Evolutionary conservation across 2,113 vertebrate genomes (phyloP).

Genomic region (Isichthys henryi): DNA sequence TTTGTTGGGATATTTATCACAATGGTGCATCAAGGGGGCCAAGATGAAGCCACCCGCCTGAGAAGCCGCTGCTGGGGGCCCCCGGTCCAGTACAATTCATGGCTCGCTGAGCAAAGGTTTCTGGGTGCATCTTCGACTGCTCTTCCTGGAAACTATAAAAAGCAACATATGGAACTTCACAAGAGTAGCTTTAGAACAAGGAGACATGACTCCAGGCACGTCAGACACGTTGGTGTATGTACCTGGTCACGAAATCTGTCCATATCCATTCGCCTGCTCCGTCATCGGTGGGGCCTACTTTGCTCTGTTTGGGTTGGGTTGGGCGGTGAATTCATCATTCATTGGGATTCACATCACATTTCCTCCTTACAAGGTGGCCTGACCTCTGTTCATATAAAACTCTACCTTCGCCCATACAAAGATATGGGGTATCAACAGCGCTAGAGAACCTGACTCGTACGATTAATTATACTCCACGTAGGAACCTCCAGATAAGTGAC

Average conservation of each 20-base stretch:
- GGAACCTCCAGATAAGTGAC: not conserved
- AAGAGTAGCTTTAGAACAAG: not conserved
- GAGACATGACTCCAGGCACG: not conserved
- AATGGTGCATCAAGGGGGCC: not conserved
- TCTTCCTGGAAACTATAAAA: not conserved
- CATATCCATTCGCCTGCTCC: not conserved
- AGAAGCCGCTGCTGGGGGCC: not conserved
- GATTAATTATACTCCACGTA: not conserved
- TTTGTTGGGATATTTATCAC: not conserved
- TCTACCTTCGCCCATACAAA: not conserved
- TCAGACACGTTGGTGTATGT: not conserved
- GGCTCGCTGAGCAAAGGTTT: not conserved
- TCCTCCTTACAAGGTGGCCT: not conserved
- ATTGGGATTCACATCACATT: not conserved
- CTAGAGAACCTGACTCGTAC: not conserved
- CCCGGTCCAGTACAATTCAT: too few species aligned
- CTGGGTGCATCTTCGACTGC: not conserved
- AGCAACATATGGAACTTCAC: not conserved
- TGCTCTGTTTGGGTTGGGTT: not conserved
- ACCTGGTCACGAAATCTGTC: not conserved
- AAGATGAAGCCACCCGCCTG: not conserved
- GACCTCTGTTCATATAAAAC: not conserved
- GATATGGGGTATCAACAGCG: not conserved
- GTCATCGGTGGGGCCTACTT: not conserved
- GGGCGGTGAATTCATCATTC: not conserved